A percentile compares a stretch with the other conserved stretches of the same genome.
phyloP scores from a whole-genome alignment of 2,797 vertebrate species.

The Scolopax rusticola region DNA sequence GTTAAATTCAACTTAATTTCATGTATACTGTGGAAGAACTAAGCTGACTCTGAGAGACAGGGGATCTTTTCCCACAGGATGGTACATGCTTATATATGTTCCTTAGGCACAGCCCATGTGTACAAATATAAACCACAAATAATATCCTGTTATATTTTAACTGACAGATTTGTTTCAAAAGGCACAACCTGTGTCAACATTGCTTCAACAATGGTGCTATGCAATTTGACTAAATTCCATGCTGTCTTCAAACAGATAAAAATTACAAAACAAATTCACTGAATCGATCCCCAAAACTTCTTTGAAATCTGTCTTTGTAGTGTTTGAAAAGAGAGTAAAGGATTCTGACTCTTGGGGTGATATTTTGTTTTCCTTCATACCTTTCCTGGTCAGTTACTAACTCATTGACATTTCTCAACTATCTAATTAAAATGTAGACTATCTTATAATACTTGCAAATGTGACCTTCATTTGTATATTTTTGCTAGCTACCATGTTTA shows the following conservation, averaged over 20 bases:
- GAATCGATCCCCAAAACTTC: neutral
- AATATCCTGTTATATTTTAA: neutral
- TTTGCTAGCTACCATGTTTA: slow-evolving; percentile 74
- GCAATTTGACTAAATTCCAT: neutral
- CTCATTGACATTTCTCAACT: slow-evolving; percentile 83
- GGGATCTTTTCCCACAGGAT: neutral
- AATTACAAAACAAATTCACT: neutral
- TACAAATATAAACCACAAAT: neutral
- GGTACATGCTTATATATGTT: neutral
- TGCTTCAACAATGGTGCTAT: neutral
- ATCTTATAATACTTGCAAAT: slow-evolving; percentile 85
- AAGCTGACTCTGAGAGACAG: neutral
- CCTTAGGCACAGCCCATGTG: neutral
- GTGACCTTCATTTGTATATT: slow-evolving; percentile 84
- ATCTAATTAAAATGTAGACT: slow-evolving; percentile 81
- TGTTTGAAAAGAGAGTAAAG: slow-evolving; percentile 30
- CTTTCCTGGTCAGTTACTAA: slow-evolving; percentile 74
- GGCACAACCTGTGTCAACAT: neutral
- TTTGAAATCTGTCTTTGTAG: neutral
- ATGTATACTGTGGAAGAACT: neutral
- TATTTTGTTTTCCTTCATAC: neutral
- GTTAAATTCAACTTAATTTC: neutral
- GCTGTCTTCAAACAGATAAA: neutral
- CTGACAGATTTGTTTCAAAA: neutral
- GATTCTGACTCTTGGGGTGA: neutral